These are phyloP conservation scores for Ochropleura leucogaster DNA, from an alignment of 2,888 invertebrate species.

Conservation along the genomic window DNA sequence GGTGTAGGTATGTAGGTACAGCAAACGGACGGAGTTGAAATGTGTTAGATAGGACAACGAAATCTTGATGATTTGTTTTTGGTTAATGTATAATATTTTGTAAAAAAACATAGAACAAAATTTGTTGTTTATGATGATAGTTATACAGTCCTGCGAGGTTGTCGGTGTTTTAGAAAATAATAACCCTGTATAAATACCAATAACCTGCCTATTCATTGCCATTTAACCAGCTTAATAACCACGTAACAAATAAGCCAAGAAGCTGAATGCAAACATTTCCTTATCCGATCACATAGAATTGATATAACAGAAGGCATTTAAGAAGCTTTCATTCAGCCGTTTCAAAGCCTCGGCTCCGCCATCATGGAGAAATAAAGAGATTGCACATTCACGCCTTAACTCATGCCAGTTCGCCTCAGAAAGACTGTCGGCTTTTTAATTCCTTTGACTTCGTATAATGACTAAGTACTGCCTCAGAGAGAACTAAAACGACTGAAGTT, in stretches of 20 bases:
- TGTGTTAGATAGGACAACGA: too few species aligned
- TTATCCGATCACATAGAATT: slow-evolving; percentile 41
- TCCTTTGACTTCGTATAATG: slow-evolving; percentile 64
- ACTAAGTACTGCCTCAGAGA: slow-evolving; percentile 34
- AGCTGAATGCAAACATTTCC: slow-evolving; percentile 34
- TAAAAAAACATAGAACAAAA: too few species aligned
- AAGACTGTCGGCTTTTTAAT: slow-evolving; percentile 60
- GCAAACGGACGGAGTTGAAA: too few species aligned
- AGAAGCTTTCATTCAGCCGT: slow-evolving; percentile 31
- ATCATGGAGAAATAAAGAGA: slow-evolving; percentile 50
- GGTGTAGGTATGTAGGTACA: too few species aligned
- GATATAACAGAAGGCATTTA: slow-evolving; percentile 46
- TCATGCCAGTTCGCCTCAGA: slow-evolving; percentile 30
- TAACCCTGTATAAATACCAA: not conserved
- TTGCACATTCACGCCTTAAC: slow-evolving; percentile 57
- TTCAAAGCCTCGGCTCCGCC: slow-evolving; percentile 22
- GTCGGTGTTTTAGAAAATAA: too few species aligned
- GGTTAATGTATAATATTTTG: too few species aligned
- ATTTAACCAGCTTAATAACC: slow-evolving; percentile 2
- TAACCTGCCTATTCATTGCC: slow-evolving; percentile 1
- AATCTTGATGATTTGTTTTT: too few species aligned
- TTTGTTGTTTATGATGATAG: too few species aligned
- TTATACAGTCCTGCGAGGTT: too few species aligned
- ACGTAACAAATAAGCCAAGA: slow-evolving; percentile 20
- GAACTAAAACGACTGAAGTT: slow-evolving; percentile 31